phyloP scores from a whole-genome alignment of 2,113 vertebrate species.

The Coptodon rendalli region DNA sequence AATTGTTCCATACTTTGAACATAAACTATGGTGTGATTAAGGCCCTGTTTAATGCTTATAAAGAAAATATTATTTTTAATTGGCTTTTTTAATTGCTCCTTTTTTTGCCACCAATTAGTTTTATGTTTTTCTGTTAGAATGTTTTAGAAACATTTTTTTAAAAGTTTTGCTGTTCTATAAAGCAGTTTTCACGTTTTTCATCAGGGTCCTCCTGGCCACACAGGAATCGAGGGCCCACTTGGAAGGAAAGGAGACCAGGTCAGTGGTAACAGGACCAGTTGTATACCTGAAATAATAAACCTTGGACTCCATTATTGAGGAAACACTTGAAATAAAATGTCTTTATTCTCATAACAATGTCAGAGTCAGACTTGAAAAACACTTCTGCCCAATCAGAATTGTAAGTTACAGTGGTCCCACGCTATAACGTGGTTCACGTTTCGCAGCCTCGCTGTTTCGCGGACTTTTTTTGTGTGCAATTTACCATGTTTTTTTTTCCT shows the following conservation, averaged over 20 bases:
- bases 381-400: not conserved
- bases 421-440: not conserved
- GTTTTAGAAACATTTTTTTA: not conserved
- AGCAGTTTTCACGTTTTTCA: not conserved
- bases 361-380: not conserved
- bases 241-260: constrained; percentile 83
- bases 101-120: not conserved
- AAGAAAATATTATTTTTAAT: not conserved
- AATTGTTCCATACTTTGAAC: not conserved
- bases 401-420: not conserved
- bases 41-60: not conserved
- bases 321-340: not conserved
- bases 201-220: constrained; percentile 73
- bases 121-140: not conserved
- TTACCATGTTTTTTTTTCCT: not conserved
- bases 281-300: not conserved
- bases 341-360: not conserved
- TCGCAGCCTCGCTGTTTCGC: not conserved
- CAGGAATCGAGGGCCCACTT: constrained; percentile 65
- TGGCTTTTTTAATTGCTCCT: not conserved
- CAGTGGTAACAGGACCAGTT: not conserved
- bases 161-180: not conserved
- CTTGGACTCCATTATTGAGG: not conserved
- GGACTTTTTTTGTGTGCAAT: not conserved
- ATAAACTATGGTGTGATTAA: not conserved